These are phyloP conservation scores for Drosophila setosimentum DNA, from an alignment of 2,888 invertebrate genomes.

Conservation along the genomic window DNA sequence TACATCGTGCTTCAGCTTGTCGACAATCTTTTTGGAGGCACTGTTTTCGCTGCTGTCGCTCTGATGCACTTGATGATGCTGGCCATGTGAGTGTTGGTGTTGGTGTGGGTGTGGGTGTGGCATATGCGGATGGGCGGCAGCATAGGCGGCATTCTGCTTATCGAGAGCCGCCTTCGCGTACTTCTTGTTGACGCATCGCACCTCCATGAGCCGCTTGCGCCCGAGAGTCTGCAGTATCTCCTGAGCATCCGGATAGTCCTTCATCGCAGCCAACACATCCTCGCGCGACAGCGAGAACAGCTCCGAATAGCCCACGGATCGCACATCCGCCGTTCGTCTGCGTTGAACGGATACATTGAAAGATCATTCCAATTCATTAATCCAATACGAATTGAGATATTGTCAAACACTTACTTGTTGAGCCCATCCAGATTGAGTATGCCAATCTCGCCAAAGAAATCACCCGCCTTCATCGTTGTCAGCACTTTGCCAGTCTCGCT, in stretches of 20 bases:
- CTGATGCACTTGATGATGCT: constrained; percentile 77
- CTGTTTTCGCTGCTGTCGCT: constrained; percentile 86
- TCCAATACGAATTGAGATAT: not conserved
- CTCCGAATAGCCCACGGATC: constrained; percentile 98
- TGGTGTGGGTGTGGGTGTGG: constrained; percentile 44
- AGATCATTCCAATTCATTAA: not conserved
- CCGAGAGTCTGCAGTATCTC: constrained; percentile 96
- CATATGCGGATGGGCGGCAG: constrained; percentile 61
- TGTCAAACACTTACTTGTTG: constrained; percentile 90
- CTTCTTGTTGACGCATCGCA: constrained; percentile 87
- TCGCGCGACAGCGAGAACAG: constrained; percentile 96
- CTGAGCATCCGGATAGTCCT: constrained; percentile 98
- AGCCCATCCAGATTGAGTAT: constrained; percentile 97
- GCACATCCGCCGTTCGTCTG: constrained; percentile 97
- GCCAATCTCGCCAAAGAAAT: constrained; percentile 99
- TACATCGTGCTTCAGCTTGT: constrained; percentile 93
- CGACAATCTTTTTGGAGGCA: constrained; percentile 91
- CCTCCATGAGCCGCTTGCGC: constrained; percentile 94
- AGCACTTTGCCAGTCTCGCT: constrained; percentile 97
- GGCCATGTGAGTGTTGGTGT: constrained; percentile 41
- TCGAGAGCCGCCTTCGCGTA: constrained; percentile 82
- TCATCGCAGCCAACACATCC: constrained; percentile 97
- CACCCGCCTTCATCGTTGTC: constrained; percentile 98
- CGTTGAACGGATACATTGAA: accelerated
- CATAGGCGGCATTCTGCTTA: constrained; percentile 78